Conservation (phyloP, 1,140 invertebrate species). For the Paralvinella palmiformis region DNA sequence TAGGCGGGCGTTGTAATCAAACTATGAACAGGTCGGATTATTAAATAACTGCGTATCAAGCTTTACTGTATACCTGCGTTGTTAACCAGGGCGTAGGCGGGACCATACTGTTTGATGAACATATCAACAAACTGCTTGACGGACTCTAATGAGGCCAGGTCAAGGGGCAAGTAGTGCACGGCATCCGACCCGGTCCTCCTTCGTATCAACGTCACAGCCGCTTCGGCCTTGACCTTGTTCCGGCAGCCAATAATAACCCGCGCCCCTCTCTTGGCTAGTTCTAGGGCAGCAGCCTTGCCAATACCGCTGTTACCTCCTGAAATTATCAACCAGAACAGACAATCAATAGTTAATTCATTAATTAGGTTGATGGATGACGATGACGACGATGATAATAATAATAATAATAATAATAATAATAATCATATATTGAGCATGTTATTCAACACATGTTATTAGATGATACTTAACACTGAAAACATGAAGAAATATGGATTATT, state of each 20-base stretch:
- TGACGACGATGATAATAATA: no score
- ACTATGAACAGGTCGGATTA: no score
- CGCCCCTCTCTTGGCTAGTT: conserved; percentile 41
- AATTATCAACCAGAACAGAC: no score
- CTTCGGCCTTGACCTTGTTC: conserved; percentile 40
- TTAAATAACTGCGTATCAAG: no score
- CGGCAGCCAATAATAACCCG: conserved; percentile 37
- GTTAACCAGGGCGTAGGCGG: conserved; percentile 42
- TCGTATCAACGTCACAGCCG: conserved; percentile 39
- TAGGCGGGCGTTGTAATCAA: no score
- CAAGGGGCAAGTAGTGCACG: conserved; percentile 31
- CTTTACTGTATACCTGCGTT: conserved; percentile 46
- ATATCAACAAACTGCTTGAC: conserved; percentile 36
- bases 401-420: no score
- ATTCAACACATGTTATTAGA: no score
- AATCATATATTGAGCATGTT: no score
- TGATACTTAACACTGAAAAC: no score
- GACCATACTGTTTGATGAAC: conserved; percentile 31
- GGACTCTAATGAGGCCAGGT: conserved; percentile 34
- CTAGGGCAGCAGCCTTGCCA: conserved; percentile 40
- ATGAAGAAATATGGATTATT: no score
- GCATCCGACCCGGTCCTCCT: conserved; percentile 40
- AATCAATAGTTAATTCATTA: no score
- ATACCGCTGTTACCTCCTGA: conserved; percentile 46
- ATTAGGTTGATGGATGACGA: no score